A percentile compares a stretch with the other conserved stretches of the same genome.
Conservation (phyloP, 1,140 invertebrate species). For the Cydia strobilella region DNA sequence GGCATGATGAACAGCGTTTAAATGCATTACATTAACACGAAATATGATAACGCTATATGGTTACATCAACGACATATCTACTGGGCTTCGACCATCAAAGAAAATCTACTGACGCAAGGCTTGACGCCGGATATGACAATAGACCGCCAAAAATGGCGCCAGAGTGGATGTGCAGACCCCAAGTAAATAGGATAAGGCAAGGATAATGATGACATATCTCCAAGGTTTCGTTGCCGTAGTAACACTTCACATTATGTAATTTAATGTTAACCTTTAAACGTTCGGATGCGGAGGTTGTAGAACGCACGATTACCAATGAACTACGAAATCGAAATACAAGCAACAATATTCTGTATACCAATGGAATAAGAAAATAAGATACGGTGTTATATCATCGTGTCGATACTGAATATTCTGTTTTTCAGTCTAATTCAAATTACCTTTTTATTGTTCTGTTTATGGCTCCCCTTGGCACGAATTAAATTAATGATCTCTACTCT, state of each 20-base stretch:
- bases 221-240: too few species aligned
- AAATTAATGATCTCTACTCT: slow-evolving; percentile 27
- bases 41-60: background rate
- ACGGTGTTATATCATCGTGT: background rate
- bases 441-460: slow-evolving; percentile 34
- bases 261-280: background rate
- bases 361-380: background rate
- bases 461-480: slow-evolving; percentile 14
- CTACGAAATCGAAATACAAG: background rate
- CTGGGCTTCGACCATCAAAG: too few species aligned
- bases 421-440: background rate
- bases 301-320: background rate
- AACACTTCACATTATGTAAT: background rate
- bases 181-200: too few species aligned
- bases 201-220: too few species aligned
- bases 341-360: background rate
- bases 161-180: too few species aligned
- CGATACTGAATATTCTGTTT: background rate
- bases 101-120: too few species aligned
- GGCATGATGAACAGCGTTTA: background rate
- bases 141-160: too few species aligned
- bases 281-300: background rate
- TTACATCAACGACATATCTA: too few species aligned
- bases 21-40: background rate
- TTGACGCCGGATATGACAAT: too few species aligned